phyloP scores from a whole-genome alignment of 2,113 vertebrate genomes.

The Sapayoa aenigma region DNA sequence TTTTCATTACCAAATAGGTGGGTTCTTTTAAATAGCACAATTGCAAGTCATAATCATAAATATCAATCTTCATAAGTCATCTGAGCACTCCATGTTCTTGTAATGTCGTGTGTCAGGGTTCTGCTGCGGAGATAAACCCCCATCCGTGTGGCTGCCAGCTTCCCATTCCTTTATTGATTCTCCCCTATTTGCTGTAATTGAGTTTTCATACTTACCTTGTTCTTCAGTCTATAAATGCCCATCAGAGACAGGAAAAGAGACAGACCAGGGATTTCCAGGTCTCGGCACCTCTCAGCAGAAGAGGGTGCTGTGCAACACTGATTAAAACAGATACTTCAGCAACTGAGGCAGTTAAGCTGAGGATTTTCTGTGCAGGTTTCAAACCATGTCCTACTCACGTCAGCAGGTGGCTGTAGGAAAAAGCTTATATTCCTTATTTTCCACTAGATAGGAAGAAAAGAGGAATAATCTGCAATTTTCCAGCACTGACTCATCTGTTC shows the following conservation, averaged over 20 bases:
- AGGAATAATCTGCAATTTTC: neutral
- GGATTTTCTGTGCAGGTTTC: neutral
- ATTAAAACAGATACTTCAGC: neutral
- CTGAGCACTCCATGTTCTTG: constrained; percentile 12
- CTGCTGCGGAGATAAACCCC: neutral
- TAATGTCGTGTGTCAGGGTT: constrained; percentile 9
- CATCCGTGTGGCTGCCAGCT: neutral
- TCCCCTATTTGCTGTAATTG: constrained; percentile 36
- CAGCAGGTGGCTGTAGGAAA: neutral
- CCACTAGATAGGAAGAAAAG: neutral
- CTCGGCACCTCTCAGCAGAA: constrained; percentile 27
- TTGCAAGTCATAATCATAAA: constrained; percentile 54
- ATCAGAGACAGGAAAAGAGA: neutral
- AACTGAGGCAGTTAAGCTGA: neutral
- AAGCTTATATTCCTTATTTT: neutral
- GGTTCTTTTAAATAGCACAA: constrained; percentile 33
- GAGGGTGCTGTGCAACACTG: constrained; percentile 39
- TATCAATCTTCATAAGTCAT: constrained; percentile 53
- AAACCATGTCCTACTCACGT: neutral
- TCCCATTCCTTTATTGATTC: constrained; percentile 43
- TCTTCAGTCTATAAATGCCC: constrained; percentile 41
- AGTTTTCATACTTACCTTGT: constrained; percentile 38
- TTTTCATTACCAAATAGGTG: constrained; percentile 63
- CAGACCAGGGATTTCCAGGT: neutral
- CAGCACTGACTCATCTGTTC: neutral